A percentile compares a stretch with the other conserved stretches of the same genome.
These are phyloP conservation scores for Drosophila pseudotalamancana DNA, from an alignment of 2,888 invertebrate genomes.

Conservation along the genomic window DNA sequence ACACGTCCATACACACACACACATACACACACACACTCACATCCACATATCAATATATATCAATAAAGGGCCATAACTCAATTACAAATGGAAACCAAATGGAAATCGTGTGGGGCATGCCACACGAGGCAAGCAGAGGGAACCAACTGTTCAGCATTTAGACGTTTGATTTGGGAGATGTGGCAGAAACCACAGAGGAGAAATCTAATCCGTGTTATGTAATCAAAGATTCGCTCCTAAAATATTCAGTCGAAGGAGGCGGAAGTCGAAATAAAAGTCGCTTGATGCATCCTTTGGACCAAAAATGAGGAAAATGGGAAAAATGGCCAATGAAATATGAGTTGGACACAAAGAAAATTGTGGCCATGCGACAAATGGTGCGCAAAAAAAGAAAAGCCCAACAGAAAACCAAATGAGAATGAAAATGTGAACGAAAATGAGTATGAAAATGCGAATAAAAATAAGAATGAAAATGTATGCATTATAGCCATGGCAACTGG, in stretches of 20 bases:
- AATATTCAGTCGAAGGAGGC: constrained; percentile 66
- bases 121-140: neutral
- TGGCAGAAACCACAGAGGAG: neutral
- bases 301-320: constrained; percentile 25
- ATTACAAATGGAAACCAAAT: constrained; percentile 50
- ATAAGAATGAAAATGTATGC: constrained; percentile 12
- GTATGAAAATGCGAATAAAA: constrained; percentile 24
- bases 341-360: constrained; percentile 38
- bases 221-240: constrained; percentile 69
- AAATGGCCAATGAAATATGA: constrained; percentile 69
- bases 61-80: constrained; percentile 55
- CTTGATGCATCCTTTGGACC: constrained; percentile 44
- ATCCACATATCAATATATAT: constrained; percentile 6
- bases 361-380: constrained; percentile 21
- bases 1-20: neutral
- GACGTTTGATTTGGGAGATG: constrained; percentile 1
- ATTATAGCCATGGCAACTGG: constrained; percentile 4
- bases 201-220: constrained; percentile 62
- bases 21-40: neutral
- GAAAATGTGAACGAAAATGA: neutral
- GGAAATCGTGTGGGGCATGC: constrained; percentile 63
- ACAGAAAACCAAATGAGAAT: constrained; percentile 9
- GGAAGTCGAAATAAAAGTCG: constrained; percentile 21
- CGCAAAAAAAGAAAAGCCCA: neutral
- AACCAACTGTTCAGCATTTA: constrained; percentile 18